Conservation (phyloP, 1,140 invertebrate genomes). For the Drosophila mauritiana region DNA sequence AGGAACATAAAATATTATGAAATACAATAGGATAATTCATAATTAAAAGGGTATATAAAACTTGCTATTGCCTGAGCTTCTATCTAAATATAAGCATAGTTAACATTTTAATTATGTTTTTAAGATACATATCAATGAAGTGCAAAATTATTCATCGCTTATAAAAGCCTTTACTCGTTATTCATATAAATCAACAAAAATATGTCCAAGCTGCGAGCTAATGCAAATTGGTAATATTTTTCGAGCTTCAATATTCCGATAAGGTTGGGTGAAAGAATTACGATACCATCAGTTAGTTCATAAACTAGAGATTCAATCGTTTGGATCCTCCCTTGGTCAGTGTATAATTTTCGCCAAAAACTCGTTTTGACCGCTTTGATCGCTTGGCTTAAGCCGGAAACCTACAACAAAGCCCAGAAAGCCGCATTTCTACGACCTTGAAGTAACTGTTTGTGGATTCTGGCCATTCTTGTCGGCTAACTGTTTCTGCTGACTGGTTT, state of each 20-base stretch:
- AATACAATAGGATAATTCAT: too few relatives aligned
- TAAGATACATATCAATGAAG: neutral
- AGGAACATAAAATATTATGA: too few relatives aligned
- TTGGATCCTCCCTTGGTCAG: constrained; percentile 3
- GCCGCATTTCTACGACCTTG: constrained; percentile 67
- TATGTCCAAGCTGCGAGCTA: neutral
- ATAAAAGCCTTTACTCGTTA: constrained; percentile 12
- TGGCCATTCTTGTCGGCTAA: constrained; percentile 15
- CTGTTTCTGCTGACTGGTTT: constrained; percentile 17
- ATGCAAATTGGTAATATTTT: constrained; percentile 1
- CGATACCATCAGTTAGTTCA: neutral
- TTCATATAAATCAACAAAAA: constrained; percentile 1
- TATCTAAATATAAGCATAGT: neutral
- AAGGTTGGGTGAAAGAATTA: neutral
- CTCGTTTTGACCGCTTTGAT: constrained; percentile 47
- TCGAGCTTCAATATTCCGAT: neutral
- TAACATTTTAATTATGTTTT: too few relatives aligned
- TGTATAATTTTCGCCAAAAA: constrained; percentile 53
- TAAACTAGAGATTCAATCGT: neutral
- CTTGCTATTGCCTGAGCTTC: too few relatives aligned
- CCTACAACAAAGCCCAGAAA: constrained; percentile 40
- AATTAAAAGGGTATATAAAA: too few relatives aligned
- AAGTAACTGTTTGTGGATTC: constrained; percentile 49
- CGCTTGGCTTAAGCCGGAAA: constrained; percentile 63
- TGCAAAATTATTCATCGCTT: constrained; percentile 8